These are phyloP conservation scores for Uria aalge DNA, from an alignment of 2,113 vertebrate species.

Conservation along the genomic window DNA sequence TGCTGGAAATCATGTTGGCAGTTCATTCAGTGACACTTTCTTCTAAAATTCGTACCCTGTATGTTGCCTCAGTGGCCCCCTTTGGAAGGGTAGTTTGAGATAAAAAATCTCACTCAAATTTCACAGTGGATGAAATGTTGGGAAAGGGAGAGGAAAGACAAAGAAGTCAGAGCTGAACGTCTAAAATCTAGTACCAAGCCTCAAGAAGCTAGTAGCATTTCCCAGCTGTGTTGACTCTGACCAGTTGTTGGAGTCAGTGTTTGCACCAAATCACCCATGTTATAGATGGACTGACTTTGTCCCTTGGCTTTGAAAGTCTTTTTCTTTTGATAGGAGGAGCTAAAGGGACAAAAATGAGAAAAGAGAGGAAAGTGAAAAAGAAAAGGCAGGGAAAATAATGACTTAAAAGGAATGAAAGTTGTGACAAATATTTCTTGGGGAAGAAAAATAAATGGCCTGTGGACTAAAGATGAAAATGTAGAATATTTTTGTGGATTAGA, in stretches of 20 bases:
- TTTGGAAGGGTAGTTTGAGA: not conserved
- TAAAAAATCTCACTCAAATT: not conserved
- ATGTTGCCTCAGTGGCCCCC: not conserved
- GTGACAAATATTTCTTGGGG: not conserved
- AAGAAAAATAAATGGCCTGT: not conserved
- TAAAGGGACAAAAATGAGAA: not conserved
- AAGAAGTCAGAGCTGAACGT: not conserved
- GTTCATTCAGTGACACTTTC: not conserved
- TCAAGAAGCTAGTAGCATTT: not conserved
- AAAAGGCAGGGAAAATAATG: not conserved
- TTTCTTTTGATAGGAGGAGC: not conserved
- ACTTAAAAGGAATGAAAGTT: not conserved
- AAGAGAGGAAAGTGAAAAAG: not conserved
- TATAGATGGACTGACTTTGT: not conserved
- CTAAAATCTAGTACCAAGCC: not conserved
- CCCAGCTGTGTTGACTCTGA: not conserved
- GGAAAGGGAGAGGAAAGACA: not conserved
- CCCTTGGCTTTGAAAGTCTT: not conserved
- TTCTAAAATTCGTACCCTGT: not conserved
- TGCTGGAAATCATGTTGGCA: not conserved
- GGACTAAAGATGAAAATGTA: not conserved
- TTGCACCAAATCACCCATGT: not conserved
- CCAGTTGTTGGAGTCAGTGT: not conserved
- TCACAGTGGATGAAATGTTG: not conserved
- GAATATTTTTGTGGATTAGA: not conserved